Conservation (phyloP, 2,797 vertebrate genomes). For the Melanotaenia boesemani region DNA sequence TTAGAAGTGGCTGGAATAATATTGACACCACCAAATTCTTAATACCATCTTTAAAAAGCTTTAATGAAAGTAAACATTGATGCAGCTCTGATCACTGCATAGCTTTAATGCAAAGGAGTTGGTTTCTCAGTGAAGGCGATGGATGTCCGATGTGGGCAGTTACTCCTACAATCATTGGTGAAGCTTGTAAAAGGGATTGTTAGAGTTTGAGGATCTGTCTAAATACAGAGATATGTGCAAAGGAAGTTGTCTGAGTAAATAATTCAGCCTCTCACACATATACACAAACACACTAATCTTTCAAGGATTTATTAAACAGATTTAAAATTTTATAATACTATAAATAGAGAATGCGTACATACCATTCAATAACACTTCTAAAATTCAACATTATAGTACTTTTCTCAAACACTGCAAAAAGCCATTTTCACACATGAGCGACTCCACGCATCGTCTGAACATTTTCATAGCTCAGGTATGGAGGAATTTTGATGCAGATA, state of each 20-base stretch:
- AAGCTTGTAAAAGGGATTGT: slow-evolving; percentile 43
- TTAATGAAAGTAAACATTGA: slow-evolving; percentile 62
- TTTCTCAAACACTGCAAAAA: slow-evolving; percentile 47
- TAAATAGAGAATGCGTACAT: slow-evolving; percentile 61
- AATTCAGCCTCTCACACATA: slow-evolving; percentile 49
- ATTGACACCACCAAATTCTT: slow-evolving; percentile 77
- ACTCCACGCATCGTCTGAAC: slow-evolving; percentile 56
- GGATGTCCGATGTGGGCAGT: slow-evolving; percentile 29
- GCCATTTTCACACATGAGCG: slow-evolving; percentile 66
- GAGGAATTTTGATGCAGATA: slow-evolving; percentile 77
- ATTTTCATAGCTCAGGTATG: slow-evolving; percentile 73
- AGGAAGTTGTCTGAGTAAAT: slow-evolving; percentile 61
- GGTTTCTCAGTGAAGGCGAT: slow-evolving; percentile 41
- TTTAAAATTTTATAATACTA: slow-evolving; percentile 68
- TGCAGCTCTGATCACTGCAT: slow-evolving; percentile 42
- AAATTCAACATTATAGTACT: slow-evolving; percentile 50
- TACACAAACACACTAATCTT: slow-evolving; percentile 59
- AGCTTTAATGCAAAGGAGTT: slow-evolving; percentile 45
- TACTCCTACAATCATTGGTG: slow-evolving; percentile 37
- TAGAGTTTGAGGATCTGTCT: slow-evolving; percentile 50
- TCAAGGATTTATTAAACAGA: slow-evolving; percentile 80
- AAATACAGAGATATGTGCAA: slow-evolving; percentile 41
- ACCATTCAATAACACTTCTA: slow-evolving; percentile 53
- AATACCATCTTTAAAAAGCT: slow-evolving; percentile 61
- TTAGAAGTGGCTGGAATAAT: slow-evolving; percentile 67